Conservation (phyloP, 1,140 invertebrate genomes). For the Euura saliciscinereae region DNA sequence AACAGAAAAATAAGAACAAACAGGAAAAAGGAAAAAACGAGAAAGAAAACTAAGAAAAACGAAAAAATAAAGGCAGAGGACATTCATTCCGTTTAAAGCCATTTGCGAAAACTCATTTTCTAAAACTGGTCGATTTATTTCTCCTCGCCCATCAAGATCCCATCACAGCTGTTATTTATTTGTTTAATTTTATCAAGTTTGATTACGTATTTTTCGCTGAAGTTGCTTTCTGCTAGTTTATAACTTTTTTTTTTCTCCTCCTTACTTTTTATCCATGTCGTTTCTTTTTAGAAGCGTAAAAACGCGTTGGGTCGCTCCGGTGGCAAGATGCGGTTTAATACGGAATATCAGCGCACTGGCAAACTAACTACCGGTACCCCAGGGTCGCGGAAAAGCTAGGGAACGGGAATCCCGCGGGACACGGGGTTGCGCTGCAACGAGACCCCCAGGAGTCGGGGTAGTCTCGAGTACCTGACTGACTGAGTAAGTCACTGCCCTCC, state of each 20-base stretch:
- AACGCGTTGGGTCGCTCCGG: background rate
- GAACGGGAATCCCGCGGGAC: background rate
- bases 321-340: constrained; percentile 2
- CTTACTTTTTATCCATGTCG: background rate
- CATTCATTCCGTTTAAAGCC: constrained; percentile 37
- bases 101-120: constrained; percentile 41
- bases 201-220: background rate
- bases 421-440: background rate
- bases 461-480: background rate
- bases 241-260: background rate
- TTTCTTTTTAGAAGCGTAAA: background rate
- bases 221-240: background rate
- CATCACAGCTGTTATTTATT: background rate
- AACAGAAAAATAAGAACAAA: background rate
- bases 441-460: background rate
- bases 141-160: background rate
- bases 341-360: background rate
- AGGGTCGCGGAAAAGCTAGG: background rate
- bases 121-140: constrained; percentile 24
- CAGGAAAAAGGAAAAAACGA: constrained; percentile 6
- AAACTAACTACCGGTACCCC: background rate
- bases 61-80: background rate
- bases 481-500: background rate
- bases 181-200: constrained; percentile 1
- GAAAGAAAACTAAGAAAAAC: constrained; percentile 6